Evolutionary conservation across 2,797 vertebrate genomes (phyloP).

Genomic region (Alexandromys oeconomus): DNA sequence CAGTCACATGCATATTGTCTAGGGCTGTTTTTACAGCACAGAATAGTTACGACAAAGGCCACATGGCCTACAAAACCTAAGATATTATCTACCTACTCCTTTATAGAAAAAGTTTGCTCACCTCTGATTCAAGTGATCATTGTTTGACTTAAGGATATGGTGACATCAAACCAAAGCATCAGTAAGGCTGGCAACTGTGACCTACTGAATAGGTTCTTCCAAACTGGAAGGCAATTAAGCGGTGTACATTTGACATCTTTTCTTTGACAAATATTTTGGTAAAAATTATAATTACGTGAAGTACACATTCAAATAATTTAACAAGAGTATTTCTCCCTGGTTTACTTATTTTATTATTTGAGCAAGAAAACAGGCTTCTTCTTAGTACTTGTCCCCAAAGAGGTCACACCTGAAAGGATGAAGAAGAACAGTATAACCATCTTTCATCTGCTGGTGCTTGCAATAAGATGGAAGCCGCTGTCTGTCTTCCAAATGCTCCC

Average conservation of each 20-base stretch:
- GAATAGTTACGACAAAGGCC: constrained; percentile 33
- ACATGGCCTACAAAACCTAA: constrained; percentile 28
- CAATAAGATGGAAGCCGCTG: constrained; percentile 55
- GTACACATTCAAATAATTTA: constrained; percentile 87
- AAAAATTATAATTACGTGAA: constrained; percentile 83
- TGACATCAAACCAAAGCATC: constrained; percentile 81
- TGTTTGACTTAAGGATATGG: constrained; percentile 85
- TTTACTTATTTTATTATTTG: constrained; percentile 86
- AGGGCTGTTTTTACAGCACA: constrained; percentile 43
- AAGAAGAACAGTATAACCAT: constrained; percentile 50
- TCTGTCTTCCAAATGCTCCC: constrained; percentile 48
- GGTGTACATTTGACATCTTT: constrained; percentile 81
- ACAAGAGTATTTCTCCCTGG: constrained; percentile 85
- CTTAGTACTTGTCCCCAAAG: constrained; percentile 79
- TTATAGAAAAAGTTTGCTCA: constrained; percentile 56
- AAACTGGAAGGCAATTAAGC: constrained; percentile 83
- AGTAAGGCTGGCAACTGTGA: constrained; percentile 68
- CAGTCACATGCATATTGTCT: background rate
- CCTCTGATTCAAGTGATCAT: constrained; percentile 50
- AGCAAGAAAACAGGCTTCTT: constrained; percentile 83
- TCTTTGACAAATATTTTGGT: constrained; percentile 86
- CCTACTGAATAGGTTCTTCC: constrained; percentile 72
- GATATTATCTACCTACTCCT: constrained; percentile 1
- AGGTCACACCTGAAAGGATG: constrained; percentile 64
- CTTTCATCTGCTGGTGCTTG: constrained; percentile 61